Conservation (phyloP, 2,888 invertebrate genomes). For the Hypercompe scribonia region DNA sequence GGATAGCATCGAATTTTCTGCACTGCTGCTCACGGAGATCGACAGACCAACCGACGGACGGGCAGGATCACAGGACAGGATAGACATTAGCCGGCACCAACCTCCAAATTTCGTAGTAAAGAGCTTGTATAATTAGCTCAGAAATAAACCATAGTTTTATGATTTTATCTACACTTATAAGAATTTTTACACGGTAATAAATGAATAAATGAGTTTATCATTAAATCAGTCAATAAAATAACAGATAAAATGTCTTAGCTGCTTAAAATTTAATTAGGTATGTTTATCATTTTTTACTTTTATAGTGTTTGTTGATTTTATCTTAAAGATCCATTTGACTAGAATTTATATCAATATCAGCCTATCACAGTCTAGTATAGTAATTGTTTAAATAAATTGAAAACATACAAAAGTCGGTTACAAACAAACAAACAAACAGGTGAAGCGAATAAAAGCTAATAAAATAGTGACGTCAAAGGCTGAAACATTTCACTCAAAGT, state of each 20-base stretch:
- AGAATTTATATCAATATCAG: no score
- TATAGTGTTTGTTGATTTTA: no score
- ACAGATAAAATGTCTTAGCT: no score
- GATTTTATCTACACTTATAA: background rate
- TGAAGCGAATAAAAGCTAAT: no score
- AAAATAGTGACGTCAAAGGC: background rate
- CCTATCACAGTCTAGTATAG: no score
- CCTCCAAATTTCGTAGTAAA: constrained; percentile 1
- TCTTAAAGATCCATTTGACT: background rate
- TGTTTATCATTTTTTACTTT: no score
- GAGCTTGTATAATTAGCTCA: background rate
- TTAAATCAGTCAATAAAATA: no score
- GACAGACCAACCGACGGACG: constrained; percentile 60
- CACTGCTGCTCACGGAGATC: constrained; percentile 74
- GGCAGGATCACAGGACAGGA: background rate
- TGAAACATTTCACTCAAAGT: background rate
- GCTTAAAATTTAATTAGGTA: no score
- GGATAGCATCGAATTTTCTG: constrained; percentile 78
- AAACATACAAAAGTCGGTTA: no score
- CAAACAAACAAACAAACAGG: no score
- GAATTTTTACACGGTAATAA: background rate
- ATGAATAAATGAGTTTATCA: background rate
- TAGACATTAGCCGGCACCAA: constrained; percentile 2
- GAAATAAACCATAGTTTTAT: background rate
- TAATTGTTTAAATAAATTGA: no score